Evolutionary conservation across 2,888 invertebrate genomes (phyloP).

Genomic region (Eupithecia subumbrata): DNA sequence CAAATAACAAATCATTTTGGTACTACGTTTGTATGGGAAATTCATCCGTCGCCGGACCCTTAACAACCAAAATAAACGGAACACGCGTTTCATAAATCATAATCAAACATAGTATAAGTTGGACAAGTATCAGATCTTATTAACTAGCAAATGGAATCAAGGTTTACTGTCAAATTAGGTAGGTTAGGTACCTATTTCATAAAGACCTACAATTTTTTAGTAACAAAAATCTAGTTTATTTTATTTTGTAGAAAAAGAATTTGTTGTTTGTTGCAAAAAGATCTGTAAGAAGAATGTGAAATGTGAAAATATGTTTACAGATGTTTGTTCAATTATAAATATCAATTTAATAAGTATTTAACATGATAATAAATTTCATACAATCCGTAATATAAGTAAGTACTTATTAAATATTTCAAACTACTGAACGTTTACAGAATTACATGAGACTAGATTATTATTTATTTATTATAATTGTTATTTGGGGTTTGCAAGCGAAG

Average conservation of each 20-base stretch:
- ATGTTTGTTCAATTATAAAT: neutral
- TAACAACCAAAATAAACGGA: constrained; percentile 58
- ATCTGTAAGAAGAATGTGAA: neutral
- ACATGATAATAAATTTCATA: neutral
- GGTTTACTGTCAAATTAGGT: neutral
- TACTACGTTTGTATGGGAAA: too few relatives aligned
- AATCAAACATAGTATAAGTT: constrained; percentile 11
- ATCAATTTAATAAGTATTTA: neutral
- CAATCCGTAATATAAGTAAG: neutral
- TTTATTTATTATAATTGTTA: constrained; percentile 26
- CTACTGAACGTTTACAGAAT: constrained; percentile 11
- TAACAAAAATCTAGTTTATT: too few relatives aligned
- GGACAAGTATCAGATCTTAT: constrained; percentile 20
- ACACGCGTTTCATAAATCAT: constrained; percentile 17
- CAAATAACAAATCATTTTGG: too few relatives aligned
- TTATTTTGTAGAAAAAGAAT: too few relatives aligned
- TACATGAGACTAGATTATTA: constrained; percentile 22
- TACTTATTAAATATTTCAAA: constrained; percentile 13
- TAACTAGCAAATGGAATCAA: neutral
- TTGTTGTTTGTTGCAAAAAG: neutral
- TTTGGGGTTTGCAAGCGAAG: constrained; percentile 22
- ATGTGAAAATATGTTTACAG: neutral
- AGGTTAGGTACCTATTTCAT: neutral
- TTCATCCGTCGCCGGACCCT: too few relatives aligned
- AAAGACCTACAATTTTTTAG: too few relatives aligned